Evolutionary conservation across 2,888 invertebrate genomes (phyloP).

Genomic region (Melitaea athalia): DNA sequence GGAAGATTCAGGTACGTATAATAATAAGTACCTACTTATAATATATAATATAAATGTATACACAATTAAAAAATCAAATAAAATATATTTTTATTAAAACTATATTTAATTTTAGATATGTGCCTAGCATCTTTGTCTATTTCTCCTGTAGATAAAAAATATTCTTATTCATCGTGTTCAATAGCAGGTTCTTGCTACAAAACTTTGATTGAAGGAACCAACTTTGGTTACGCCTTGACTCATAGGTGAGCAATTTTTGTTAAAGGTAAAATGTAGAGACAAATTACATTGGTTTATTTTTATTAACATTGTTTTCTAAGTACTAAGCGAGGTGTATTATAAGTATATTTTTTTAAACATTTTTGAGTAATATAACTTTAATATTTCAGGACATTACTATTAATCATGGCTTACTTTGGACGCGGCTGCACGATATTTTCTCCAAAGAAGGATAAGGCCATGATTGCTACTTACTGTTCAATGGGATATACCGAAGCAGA

Average conservation of each 20-base stretch:
- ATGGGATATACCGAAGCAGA: conserved; percentile 43
- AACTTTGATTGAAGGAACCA: conserved; percentile 36
- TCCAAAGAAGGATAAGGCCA: conserved; percentile 32
- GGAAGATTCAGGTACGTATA: conserved; percentile 48
- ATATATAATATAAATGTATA: background rate
- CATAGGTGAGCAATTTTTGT: conserved; percentile 38
- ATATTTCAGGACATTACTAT: conserved; percentile 38
- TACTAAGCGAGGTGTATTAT: background rate
- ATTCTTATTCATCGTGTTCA: conserved; percentile 5
- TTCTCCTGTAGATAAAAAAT: conserved; percentile 33
- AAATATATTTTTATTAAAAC: background rate
- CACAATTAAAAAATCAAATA: background rate
- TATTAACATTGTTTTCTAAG: background rate
- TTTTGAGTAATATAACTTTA: too few species aligned
- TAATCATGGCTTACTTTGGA: conserved; percentile 40
- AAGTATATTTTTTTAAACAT: too few species aligned
- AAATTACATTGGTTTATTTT: background rate
- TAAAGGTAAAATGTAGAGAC: background rate
- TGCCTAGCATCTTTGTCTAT: conserved; percentile 48
- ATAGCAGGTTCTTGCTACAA: conserved; percentile 28
- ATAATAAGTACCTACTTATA: too few species aligned
- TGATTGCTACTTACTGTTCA: conserved; percentile 39
- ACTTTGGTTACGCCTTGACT: conserved; percentile 41
- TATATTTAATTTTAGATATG: conserved; percentile 44
- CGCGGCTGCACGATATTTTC: conserved; percentile 43